phyloP scores from a whole-genome alignment of 2,797 vertebrate genomes.

The Notolepis coatsorum region DNA sequence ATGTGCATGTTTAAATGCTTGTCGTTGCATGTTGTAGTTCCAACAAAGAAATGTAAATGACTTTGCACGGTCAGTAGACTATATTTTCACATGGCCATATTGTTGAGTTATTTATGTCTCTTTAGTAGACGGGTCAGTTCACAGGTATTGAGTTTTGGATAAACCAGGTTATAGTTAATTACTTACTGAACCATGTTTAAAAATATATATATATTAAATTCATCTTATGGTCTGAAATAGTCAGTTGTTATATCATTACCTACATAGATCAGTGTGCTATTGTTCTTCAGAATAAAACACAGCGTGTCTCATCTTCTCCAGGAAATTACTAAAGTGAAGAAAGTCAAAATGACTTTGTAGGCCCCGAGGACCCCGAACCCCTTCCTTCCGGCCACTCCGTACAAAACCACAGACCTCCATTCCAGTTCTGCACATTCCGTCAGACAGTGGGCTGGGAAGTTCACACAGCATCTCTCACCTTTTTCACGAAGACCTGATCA shows the following conservation, averaged over 20 bases:
- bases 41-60: too few species aligned
- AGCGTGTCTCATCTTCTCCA: conserved; percentile 29
- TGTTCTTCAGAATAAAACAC: not conserved
- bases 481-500: conserved; percentile 5
- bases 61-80: not conserved
- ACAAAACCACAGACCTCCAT: conserved; percentile 49
- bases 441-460: conserved; percentile 43
- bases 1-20: conserved; percentile 5
- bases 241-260: too few species aligned
- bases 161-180: too few species aligned
- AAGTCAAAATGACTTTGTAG: conserved; percentile 57
- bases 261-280: not conserved
- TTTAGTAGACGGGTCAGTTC: not conserved
- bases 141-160: too few species aligned
- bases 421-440: conserved; percentile 72
- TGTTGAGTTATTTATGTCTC: not conserved
- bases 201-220: too few species aligned
- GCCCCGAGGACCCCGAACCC: not conserved
- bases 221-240: too few species aligned
- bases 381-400: conserved; percentile 57
- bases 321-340: conserved; percentile 77
- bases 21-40: not conserved
- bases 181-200: not conserved
- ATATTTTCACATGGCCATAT: not conserved
- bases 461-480: conserved; percentile 13